Percentiles rank a stretch among this genome's conserved stretches.
Conservation (phyloP, 2,113 vertebrate genomes). For the Syngnathus scovelli region DNA sequence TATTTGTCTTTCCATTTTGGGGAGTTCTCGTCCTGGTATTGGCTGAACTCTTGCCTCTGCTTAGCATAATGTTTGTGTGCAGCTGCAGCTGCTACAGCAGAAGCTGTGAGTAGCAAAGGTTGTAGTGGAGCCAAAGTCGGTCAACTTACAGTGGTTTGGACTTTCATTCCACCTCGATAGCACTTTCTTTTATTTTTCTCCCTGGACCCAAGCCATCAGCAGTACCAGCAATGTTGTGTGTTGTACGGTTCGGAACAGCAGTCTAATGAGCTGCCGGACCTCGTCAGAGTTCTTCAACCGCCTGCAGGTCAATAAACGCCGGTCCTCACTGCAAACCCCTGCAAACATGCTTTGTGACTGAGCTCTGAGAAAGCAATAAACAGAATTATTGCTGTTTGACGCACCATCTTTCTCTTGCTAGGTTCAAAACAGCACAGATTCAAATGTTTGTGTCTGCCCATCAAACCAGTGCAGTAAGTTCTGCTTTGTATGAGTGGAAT, state of each 20-base stretch:
- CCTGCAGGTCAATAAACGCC: constrained; percentile 32
- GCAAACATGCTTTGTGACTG: constrained; percentile 27
- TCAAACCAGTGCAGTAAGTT: not conserved
- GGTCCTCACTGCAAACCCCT: constrained; percentile 22
- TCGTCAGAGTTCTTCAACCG: constrained; percentile 40
- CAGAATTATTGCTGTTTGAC: not conserved
- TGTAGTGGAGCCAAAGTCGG: constrained; percentile 17
- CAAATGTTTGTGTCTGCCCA: not conserved
- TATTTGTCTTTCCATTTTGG: constrained; percentile 35
- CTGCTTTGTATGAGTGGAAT: not conserved
- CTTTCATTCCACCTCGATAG: constrained; percentile 28
- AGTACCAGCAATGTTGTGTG: constrained; percentile 55
- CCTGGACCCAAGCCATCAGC: constrained; percentile 51
- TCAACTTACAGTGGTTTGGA: constrained; percentile 57
- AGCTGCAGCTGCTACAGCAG: constrained; percentile 21
- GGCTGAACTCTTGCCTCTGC: constrained; percentile 53
- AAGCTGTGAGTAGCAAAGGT: constrained; percentile 19
- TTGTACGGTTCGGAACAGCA: constrained; percentile 30
- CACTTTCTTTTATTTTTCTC: constrained; percentile 35
- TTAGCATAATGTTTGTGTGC: constrained; percentile 51
- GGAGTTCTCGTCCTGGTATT: constrained; percentile 38
- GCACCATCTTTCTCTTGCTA: not conserved
- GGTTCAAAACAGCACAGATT: not conserved
- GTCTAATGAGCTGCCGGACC: constrained; percentile 55
- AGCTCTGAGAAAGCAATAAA: constrained; percentile 25